Percentiles rank a stretch among this genome's conserved stretches.
phyloP scores from a whole-genome alignment of 2,113 vertebrate genomes.

The Hemichromis elongatus region DNA sequence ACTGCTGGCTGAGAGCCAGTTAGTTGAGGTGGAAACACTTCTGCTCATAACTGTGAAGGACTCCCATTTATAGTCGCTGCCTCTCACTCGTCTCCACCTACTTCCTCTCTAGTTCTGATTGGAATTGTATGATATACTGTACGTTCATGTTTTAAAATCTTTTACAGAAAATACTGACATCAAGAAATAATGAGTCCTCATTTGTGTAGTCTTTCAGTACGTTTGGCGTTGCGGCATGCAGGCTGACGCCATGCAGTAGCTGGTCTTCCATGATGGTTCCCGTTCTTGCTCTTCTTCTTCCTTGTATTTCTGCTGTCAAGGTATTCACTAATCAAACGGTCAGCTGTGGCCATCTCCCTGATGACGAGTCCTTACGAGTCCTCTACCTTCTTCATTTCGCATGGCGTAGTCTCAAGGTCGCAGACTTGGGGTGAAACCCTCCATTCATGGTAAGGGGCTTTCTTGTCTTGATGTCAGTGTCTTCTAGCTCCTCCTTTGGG shows the following conservation, averaged over 20 bases:
- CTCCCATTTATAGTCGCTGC: background rate
- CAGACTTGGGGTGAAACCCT: background rate
- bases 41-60: conserved; percentile 23
- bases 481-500: background rate
- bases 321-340: background rate
- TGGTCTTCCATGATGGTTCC: background rate
- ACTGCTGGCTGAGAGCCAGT: conserved; percentile 19
- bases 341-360: background rate
- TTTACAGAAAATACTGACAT: background rate
- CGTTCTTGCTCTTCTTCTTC: background rate
- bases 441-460: background rate
- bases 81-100: background rate
- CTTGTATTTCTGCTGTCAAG: background rate
- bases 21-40: conserved; percentile 14
- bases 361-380: accelerated
- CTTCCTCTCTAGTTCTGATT: background rate
- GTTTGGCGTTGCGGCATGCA: background rate
- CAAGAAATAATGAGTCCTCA: background rate
- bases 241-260: background rate
- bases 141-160: background rate
- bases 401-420: background rate
- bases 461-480: background rate
- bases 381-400: background rate
- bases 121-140: background rate
- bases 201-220: background rate